Evolutionary conservation across 1,140 invertebrate genomes (phyloP), one percentile per base, ranked within the genome.

Genomic region (Dreissena rostriformis): DNA sequence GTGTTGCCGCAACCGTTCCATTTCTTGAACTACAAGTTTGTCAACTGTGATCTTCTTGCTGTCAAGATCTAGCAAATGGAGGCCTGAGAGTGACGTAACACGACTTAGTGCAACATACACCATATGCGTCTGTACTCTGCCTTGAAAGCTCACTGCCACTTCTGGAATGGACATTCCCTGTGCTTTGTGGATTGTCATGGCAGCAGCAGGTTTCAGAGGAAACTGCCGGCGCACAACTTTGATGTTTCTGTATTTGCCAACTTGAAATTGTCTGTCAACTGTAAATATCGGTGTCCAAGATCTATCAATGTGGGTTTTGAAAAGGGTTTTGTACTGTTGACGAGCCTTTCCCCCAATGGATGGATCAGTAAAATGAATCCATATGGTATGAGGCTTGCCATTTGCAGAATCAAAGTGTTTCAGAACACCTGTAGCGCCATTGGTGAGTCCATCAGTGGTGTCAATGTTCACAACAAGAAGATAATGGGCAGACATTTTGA

Each of bases 241-340:
- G 8, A 63, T 63, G 75, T 67, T 76, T 66, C 76, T 86, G 22
- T 86, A 82, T 39, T 76, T 76, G 5, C 84, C 78, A 26, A 86
- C 72, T 26, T 51, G 53, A 39, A 86, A 81, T 29, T 76, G n/a
- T 76, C 78, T 81, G 15, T 29, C 22, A 24, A 85, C 70, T 22
- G 70, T 17, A 19, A 7, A 24, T 22, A 86, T 63, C 53, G 84
- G 84, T 10, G 78, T 82, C 78, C 75, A 79, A 26, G 12, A 17
- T 1, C 4, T 19, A 55, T 70, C 0, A 79, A 65, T 66, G 26
- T 39, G 12, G 12, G 15, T 57, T 39, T 65, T 28, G 39, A 57
- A 78, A 1, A 81, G 53, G 67, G 67, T 49, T n/a, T 65, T 51
- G 19, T 57, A 70, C 51, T 70, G 61, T 53, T 65, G 17, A 65